Conservation (phyloP, 2,797 vertebrate species). For the Vultur gryphus region DNA sequence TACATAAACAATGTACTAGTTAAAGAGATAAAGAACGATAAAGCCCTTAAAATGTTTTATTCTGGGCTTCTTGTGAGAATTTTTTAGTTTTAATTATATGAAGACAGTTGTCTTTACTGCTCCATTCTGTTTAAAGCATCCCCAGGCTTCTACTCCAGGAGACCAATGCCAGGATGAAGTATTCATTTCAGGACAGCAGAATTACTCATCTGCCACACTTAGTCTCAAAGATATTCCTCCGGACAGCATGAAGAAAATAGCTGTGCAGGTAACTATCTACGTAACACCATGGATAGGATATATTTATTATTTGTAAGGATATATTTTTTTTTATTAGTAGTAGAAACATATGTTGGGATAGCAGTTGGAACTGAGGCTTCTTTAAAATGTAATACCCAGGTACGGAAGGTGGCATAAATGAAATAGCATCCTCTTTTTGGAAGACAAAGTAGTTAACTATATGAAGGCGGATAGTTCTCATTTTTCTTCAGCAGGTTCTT, state of each 20-base stretch:
- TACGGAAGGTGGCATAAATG: not conserved
- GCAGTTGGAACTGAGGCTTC: not conserved
- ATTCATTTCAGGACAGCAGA: slow-evolving; percentile 85
- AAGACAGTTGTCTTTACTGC: slow-evolving; percentile 22
- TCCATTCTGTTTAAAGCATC: slow-evolving; percentile 66
- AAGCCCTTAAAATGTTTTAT: not conserved
- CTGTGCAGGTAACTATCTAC: slow-evolving; percentile 60
- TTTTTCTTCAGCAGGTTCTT: not conserved
- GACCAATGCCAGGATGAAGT: slow-evolving; percentile 84
- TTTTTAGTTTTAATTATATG: slow-evolving; percentile 8
- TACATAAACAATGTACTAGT: not conserved
- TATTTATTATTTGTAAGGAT: not conserved
- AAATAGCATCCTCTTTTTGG: not conserved
- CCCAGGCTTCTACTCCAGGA: slow-evolving; percentile 62
- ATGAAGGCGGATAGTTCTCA: not conserved
- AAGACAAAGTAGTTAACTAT: not conserved
- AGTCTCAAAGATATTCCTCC: slow-evolving; percentile 75
- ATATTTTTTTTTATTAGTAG: not conserved
- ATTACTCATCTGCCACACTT: slow-evolving; percentile 74
- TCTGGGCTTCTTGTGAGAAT: not conserved
- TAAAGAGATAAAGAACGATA: not conserved
- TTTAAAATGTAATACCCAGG: not conserved
- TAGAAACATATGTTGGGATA: not conserved
- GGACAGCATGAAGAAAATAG: slow-evolving; percentile 89
- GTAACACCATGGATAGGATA: not conserved